phyloP scores from a whole-genome alignment of 2,797 vertebrate species.

The Siniperca scherzeri region DNA sequence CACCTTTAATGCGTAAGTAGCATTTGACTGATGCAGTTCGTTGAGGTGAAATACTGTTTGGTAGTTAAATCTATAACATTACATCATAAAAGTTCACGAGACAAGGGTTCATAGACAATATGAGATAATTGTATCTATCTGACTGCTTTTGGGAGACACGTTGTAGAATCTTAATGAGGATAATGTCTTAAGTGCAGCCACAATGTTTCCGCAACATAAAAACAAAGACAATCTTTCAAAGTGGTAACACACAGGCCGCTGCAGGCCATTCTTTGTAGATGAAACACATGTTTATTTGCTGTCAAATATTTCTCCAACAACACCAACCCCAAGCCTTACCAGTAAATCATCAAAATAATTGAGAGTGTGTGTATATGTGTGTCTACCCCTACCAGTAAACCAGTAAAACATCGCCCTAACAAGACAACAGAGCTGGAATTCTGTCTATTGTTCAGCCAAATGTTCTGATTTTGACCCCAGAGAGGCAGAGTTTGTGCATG shows the following conservation, averaged over 20 bases:
- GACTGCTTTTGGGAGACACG: slow-evolving; percentile 46
- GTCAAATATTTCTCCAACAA: slow-evolving; percentile 57
- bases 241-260: slow-evolving; percentile 55
- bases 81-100: not conserved
- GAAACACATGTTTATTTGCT: slow-evolving; percentile 74
- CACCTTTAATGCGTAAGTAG: too few relatives aligned
- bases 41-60: not conserved
- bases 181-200: slow-evolving; percentile 64
- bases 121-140: slow-evolving; percentile 42
- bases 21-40: too few relatives aligned
- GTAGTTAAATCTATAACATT: not conserved
- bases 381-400: slow-evolving; percentile 52
- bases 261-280: slow-evolving; percentile 64
- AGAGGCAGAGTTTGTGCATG: slow-evolving; percentile 20
- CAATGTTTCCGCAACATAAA: slow-evolving; percentile 52
- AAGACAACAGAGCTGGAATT: slow-evolving; percentile 46
- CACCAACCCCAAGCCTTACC: slow-evolving; percentile 54
- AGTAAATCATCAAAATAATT: slow-evolving; percentile 75
- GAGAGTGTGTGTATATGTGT: slow-evolving; percentile 36
- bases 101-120: slow-evolving; percentile 1
- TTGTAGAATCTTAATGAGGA: slow-evolving; percentile 57
- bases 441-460: slow-evolving; percentile 63
- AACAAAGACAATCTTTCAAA: slow-evolving; percentile 62
- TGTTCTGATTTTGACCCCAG: slow-evolving; percentile 47
- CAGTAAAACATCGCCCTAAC: slow-evolving; percentile 49